Base-by-base conservation (phyloP, 2,113 vertebrate genomes). In the Drymodes brunneopygia region DNA sequence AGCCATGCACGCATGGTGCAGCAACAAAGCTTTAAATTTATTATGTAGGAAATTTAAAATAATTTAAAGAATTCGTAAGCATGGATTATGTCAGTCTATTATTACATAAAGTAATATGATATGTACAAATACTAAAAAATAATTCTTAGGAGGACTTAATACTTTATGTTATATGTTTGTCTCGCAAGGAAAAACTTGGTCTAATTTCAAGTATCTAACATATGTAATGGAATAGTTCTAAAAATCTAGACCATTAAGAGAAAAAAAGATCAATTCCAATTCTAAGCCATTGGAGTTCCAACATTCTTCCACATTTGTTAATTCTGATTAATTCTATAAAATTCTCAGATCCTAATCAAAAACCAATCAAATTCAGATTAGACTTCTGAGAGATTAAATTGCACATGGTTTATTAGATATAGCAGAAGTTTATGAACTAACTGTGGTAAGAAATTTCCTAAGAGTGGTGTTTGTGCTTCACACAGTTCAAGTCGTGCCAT, bases 401-500 rank as follows among this genome's bases (percentile, higher is more conserved):
- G 20, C 45, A 65, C 4, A 1, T 1, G 2, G 35, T 58, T 90
- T 48, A 71, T 57, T 19, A 75, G 6, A 47, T 29, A 44, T 1
- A 5, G 0, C 19, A 57, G 27, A 60, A 48, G 22, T 23, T 53
- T 16, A 69, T 6, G 10, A 73, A 58, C 28, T 23, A 74, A 65
- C 7, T 56, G 38, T 40, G 57, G 14, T 16, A 33, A 29, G 20
- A 64, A 27, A 24, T 13, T 57, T 44, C 31, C 67, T 81, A 7
- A 24, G 67, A 90, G 21, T 3, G 51, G 4, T 6, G 15, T 44
- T 78, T 47, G 45, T 36, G 29, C 14, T 40, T 71, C 33, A 33
- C 24, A 3, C 0, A 19, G 71, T 9, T 75, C 47, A 36, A 40
- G 7, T 12, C 1, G 0, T 6, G 28, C 44, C 2, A 1, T 72